phyloP scores from a whole-genome alignment of 1,140 invertebrate species.

The Polypedilum pembai region DNA sequence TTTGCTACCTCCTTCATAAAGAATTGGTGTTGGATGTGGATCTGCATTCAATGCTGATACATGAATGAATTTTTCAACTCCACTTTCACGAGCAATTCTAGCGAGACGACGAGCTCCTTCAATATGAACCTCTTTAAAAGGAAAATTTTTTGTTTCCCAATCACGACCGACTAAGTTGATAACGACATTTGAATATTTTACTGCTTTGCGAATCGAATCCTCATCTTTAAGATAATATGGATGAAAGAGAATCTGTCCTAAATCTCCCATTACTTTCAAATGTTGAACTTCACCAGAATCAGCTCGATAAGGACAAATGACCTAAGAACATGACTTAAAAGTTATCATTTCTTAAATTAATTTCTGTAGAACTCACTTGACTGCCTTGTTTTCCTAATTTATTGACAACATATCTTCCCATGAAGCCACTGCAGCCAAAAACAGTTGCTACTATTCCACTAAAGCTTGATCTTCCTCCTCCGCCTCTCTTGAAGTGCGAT shows the following conservation, averaged over 20 bases:
- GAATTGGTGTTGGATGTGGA: slow-evolving; percentile 55
- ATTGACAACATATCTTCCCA: slow-evolving; percentile 80
- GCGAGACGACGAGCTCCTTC: slow-evolving; percentile 66
- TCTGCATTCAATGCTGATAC: slow-evolving; percentile 68
- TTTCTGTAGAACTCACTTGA: slow-evolving; percentile 51
- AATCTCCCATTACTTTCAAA: slow-evolving; percentile 81
- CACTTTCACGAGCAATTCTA: slow-evolving; percentile 62
- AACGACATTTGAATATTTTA: slow-evolving; percentile 96
- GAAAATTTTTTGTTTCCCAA: slow-evolving; percentile 86
- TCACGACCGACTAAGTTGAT: slow-evolving; percentile 90
- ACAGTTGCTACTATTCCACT: slow-evolving; percentile 96
- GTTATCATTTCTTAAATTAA: background rate
- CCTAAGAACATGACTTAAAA: slow-evolving; percentile 46
- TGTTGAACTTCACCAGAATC: slow-evolving; percentile 69
- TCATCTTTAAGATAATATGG: slow-evolving; percentile 82
- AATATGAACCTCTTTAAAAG: slow-evolving; percentile 72
- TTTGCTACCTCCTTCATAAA: slow-evolving; percentile 56
- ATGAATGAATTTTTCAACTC: slow-evolving; percentile 80
- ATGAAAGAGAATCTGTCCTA: slow-evolving; percentile 91
- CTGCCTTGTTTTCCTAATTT: slow-evolving; percentile 78
- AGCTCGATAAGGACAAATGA: slow-evolving; percentile 87
- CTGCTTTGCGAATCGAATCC: slow-evolving; percentile 73
- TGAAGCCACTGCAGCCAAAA: slow-evolving; percentile 84
- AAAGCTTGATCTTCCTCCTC: slow-evolving; percentile 90
- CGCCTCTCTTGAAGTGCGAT: slow-evolving; percentile 70